Evolutionary conservation across 2,113 vertebrate genomes (phyloP), one percentile per base, ranked within the genome.

Genomic region (Gambusia affinis): DNA sequence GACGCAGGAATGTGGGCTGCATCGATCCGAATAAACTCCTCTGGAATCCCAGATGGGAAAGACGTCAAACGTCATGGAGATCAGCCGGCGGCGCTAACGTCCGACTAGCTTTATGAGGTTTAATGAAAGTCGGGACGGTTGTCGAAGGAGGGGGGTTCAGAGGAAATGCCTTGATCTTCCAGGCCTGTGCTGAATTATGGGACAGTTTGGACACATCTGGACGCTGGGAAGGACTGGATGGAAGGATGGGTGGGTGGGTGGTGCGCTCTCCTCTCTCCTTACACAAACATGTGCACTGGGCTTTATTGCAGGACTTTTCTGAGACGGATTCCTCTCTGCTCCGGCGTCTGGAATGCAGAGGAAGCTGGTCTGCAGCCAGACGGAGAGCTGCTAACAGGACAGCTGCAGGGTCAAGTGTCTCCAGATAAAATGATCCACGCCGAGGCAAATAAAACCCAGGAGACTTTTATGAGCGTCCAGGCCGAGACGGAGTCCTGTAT

Each of bases 81-180:
- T 31, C 39, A 51, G 42, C 64, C 24, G 35, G 24, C 12, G n/a
- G 24, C n/a, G 1, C 39, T 4, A 8, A 8, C 27, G 37, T 17
- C 28, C 54, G 17, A 1, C 73, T 12, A 4, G 63, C 47, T 29
- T 37, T 15, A 30, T 2, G 12, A 37, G 67, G 14, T 68, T 78
- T 83, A 82, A 82, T 87, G 75, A 81, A 82, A 79, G 68, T 72
- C 73, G 75, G 81, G 72, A 31, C 66, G 64, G 75, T 54, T 69
- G 81, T 81, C 27, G 19, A 80, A 12, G 19, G 12, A 24, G 14
- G 24, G 68, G 67, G 70, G 73, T 47, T 62, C 28, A 76, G 81
- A 87, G 86, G 89, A 90, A 89, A 85, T 83, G 72, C 75, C 85
- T 88, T 80, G 75, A 85, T 87, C 90, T 76, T 37, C 0, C n/a